Percentiles rank a stretch among this genome's conserved stretches.
Evolutionary conservation across 2,888 invertebrate genomes (phyloP).

Genomic region (Rutpela maculata): DNA sequence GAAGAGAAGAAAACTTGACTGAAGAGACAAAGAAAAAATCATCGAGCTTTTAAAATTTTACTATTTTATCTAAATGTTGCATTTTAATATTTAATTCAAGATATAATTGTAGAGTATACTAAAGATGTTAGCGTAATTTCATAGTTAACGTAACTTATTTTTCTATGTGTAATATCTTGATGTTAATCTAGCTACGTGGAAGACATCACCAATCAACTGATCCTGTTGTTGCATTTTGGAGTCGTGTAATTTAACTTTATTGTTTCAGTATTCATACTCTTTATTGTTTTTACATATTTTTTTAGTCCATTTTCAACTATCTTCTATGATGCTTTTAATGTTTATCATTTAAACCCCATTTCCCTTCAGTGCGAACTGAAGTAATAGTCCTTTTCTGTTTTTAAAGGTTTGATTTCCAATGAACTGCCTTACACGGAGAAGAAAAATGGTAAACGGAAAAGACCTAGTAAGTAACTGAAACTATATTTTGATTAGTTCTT

Average conservation of each 20-base stretch:
- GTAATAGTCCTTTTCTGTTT: conserved; percentile 41
- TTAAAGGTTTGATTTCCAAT: conserved; percentile 38
- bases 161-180: conserved; percentile 28
- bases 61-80: conserved; percentile 31
- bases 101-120: conserved; percentile 14
- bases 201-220: conserved; percentile 40
- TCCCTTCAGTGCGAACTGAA: neutral
- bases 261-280: conserved; percentile 17
- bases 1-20: neutral
- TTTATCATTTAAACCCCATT: neutral
- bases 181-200: conserved; percentile 47
- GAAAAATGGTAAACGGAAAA: conserved; percentile 46
- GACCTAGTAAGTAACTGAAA: conserved; percentile 29
- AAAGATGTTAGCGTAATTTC: conserved; percentile 15
- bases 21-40: too few species aligned
- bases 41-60: too few species aligned
- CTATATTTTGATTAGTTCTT: neutral
- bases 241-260: neutral
- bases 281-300: conserved; percentile 21
- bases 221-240: neutral
- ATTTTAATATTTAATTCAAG: conserved; percentile 28
- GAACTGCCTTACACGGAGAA: conserved; percentile 44
- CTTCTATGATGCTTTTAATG: neutral
- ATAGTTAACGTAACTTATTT: conserved; percentile 25
- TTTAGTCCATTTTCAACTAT: too few species aligned